Percentiles rank a stretch among this genome's conserved stretches.
phyloP scores from a whole-genome alignment of 2,113 vertebrate species.

The Geococcyx californianus region DNA sequence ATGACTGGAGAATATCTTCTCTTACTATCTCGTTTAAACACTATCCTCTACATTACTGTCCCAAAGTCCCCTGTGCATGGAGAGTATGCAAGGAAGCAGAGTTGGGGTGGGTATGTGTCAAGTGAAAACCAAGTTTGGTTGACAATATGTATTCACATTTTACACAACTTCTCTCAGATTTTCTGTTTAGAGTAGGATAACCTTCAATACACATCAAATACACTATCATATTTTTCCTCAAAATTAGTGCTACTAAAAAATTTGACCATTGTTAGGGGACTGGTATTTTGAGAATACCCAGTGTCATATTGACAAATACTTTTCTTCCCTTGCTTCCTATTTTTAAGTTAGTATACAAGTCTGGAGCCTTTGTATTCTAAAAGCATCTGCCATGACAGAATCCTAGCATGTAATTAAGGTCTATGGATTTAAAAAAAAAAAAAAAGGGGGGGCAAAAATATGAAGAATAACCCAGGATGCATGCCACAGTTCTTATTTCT shows the following conservation, averaged over 20 bases:
- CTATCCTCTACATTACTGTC: not conserved
- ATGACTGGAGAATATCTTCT: not conserved
- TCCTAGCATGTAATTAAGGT: not conserved
- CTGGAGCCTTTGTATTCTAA: not conserved
- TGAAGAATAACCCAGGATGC: not conserved
- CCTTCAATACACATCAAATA: not conserved
- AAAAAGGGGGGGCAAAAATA: too few relatives aligned
- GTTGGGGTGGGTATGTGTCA: not conserved
- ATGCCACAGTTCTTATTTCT: not conserved
- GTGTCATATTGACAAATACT: not conserved
- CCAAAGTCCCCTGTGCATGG: not conserved
- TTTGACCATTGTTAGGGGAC: not conserved
- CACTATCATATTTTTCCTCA: not conserved
- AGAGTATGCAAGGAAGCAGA: too few relatives aligned
- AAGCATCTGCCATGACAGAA: not conserved
- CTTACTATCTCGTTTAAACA: not conserved
- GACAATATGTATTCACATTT: not conserved
- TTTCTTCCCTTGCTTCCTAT: not conserved
- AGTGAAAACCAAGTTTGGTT: not conserved
- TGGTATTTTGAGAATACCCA: not conserved
- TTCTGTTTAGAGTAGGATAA: not conserved
- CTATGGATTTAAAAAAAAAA: not conserved
- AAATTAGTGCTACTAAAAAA: not conserved
- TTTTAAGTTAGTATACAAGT: not conserved
- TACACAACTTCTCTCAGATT: not conserved